Percentiles rank a stretch among this genome's conserved stretches.
These are phyloP conservation scores for Erebia epiphron DNA, from an alignment of 2,888 invertebrate genomes.

Conservation along the genomic window DNA sequence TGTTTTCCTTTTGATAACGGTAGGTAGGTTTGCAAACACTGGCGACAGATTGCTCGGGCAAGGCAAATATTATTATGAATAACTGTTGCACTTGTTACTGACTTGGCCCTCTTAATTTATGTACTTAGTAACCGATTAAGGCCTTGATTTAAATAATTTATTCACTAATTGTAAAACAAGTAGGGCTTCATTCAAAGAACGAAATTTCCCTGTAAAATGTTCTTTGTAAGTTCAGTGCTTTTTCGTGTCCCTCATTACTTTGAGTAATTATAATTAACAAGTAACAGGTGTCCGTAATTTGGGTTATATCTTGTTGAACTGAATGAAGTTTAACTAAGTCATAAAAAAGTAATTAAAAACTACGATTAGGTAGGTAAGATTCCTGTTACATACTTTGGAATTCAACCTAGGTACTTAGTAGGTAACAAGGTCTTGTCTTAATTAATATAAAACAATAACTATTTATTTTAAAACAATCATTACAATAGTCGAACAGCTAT, in stretches of 20 bases:
- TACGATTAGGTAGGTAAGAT: neutral
- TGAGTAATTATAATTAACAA: neutral
- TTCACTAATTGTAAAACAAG: constrained; percentile 25
- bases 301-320: neutral
- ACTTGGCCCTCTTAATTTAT: constrained; percentile 40
- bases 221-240: neutral
- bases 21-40: constrained; percentile 47
- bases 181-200: constrained; percentile 10
- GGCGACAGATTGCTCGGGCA: constrained; percentile 47
- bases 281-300: neutral
- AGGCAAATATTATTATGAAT: constrained; percentile 52
- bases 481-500: too few species aligned
- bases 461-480: too few species aligned
- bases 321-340: neutral
- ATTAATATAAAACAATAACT: too few species aligned
- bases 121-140: constrained; percentile 37
- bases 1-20: constrained; percentile 48
- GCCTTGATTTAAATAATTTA: constrained; percentile 28
- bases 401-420: too few species aligned
- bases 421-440: too few species aligned
- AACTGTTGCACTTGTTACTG: constrained; percentile 36
- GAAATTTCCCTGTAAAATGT: constrained; percentile 8
- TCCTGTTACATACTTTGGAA: neutral
- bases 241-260: neutral
- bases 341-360: neutral